phyloP scores from a whole-genome alignment of 2,888 invertebrate species.

The Brachycybe producta region DNA sequence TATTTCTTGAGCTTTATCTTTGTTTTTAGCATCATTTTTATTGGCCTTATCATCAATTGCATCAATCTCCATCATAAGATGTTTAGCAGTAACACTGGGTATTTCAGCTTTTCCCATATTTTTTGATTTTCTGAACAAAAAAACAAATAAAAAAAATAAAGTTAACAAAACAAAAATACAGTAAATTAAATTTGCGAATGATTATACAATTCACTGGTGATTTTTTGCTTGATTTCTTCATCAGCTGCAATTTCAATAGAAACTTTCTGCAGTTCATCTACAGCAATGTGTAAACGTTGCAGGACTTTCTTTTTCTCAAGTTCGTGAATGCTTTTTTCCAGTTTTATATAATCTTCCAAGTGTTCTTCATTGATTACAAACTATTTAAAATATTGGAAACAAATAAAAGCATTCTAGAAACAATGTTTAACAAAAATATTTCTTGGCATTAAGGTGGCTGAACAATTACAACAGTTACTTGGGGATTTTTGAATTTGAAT shows the following conservation, averaged over 20 bases:
- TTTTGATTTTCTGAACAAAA: constrained; percentile 3
- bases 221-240: constrained; percentile 10
- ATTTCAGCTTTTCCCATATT: neutral
- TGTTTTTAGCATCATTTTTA: neutral
- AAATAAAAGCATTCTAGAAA: too few relatives aligned
- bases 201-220: neutral
- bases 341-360: constrained; percentile 16
- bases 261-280: constrained; percentile 15
- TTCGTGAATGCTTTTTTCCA: constrained; percentile 17
- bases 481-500: neutral
- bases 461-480: neutral
- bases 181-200: neutral
- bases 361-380: constrained; percentile 15
- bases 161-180: neutral
- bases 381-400: neutral
- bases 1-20: neutral
- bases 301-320: constrained; percentile 16
- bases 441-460: too few relatives aligned
- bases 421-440: too few relatives aligned
- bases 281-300: constrained; percentile 16
- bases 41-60: neutral
- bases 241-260: constrained; percentile 25
- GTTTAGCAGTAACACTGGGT: constrained; percentile 6
- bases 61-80: constrained; percentile 13
- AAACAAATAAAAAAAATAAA: neutral